Base-by-base conservation (phyloP, 2,113 vertebrate genomes). In the Sakesphorus luctuosus region DNA sequence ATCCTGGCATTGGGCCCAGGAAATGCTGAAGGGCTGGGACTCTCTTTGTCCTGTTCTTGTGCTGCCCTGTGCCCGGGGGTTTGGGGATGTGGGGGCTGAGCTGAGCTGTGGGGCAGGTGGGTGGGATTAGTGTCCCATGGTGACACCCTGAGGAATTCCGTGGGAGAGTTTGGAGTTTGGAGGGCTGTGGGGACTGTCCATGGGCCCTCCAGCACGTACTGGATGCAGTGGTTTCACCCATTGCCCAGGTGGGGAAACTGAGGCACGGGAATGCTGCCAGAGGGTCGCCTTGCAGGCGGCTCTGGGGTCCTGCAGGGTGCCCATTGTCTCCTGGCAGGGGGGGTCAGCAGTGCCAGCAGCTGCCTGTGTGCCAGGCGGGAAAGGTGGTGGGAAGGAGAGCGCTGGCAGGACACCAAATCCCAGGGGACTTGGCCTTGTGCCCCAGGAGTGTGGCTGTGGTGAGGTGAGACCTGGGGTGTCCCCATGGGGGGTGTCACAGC, bases 191-290 rank as follows among this genome's bases (percentile, higher is more conserved):
- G 55, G 43, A 38, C 59, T 46, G 13, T 59, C 35, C 49, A 0
- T 0, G 18, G 2, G 0, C 13, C 28, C 76, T 21, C 11, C 49
- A 13, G 53, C 28, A 7, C 16, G 1, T 5, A 1, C 31, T 2
- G 11, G 14, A 9, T 4, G 4, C 53, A 9, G 20, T 0, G 3
- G 21, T 23, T 0, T 68, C 35, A 10, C 53, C 75, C 59, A 11
- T 18, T 21, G 23, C 9, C 0, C 35, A 36, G 47, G 3, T 11
- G 80, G 77, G 80, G 46, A 83, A 83, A 92, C 61, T 69, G 95
- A 94, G 92, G 73, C 90, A 81, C 0, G 1, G 56, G 18, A 5
- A 3, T 5, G 33, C 19, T 13, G 19, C 14, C 36, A 2, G 58
- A 10, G 28, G 17, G 63, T 14, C 3, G 2, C 62, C n/a, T 11